These are phyloP conservation scores for Leucoptera coffeella DNA, from an alignment of 2,888 invertebrate species.

Conservation along the genomic window DNA sequence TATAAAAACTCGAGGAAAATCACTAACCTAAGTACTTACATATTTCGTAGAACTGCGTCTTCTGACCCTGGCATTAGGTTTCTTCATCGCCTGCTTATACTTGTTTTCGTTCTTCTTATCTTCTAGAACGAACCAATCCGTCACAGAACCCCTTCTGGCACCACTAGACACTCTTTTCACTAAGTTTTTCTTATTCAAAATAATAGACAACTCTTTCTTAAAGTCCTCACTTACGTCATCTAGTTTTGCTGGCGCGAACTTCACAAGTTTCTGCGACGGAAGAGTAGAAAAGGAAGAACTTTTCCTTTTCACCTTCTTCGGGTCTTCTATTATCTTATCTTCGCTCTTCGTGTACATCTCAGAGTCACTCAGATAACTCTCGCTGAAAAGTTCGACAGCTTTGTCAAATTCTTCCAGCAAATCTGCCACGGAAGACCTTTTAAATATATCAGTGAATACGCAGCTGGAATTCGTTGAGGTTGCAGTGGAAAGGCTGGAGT, in stretches of 20 bases:
- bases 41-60: slow-evolving; percentile 47
- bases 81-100: slow-evolving; percentile 30
- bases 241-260: slow-evolving; percentile 19
- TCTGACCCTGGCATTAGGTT: slow-evolving; percentile 26
- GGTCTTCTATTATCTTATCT: slow-evolving; percentile 10
- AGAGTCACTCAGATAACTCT: slow-evolving; percentile 36
- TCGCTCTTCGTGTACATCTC: slow-evolving; percentile 31
- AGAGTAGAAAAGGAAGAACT: slow-evolving; percentile 30
- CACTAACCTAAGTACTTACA: slow-evolving; percentile 32
- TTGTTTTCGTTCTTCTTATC: slow-evolving; percentile 16
- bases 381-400: slow-evolving; percentile 37
- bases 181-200: no score
- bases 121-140: slow-evolving; percentile 42
- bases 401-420: slow-evolving; percentile 33
- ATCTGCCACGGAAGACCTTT: slow-evolving; percentile 27
- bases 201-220: slow-evolving; percentile 23
- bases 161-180: slow-evolving; percentile 19
- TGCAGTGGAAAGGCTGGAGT: slow-evolving; percentile 24
- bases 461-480: slow-evolving; percentile 25
- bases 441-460: slow-evolving; percentile 18
- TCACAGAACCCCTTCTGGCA: slow-evolving; percentile 34
- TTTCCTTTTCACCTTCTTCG: slow-evolving; percentile 21
- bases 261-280: slow-evolving; percentile 32
- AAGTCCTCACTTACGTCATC: slow-evolving; percentile 34
- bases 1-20: no score